Base-by-base conservation (phyloP, 2,113 vertebrate species). In the Oxyruncus cristatus region DNA sequence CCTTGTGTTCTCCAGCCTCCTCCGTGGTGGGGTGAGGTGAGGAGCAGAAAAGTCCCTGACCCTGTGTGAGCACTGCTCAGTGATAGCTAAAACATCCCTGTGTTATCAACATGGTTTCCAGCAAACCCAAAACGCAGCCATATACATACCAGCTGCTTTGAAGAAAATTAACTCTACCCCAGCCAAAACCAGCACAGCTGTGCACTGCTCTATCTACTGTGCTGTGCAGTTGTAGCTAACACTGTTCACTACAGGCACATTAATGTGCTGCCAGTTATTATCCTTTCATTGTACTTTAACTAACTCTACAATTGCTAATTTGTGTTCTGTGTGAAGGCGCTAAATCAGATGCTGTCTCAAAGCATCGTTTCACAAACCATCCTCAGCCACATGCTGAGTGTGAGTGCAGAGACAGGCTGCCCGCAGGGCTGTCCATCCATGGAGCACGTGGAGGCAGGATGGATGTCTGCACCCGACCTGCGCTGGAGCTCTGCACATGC, bases 401-500 rank as follows among this genome's bases (percentile, higher is more conserved):
- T 41, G 88, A 28, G 50, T 6, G 67, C 37, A 4, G 28, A 44
- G 56, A 22, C 66, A 17, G 23, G 47, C 52, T 30, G 67, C 77
- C 73, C 30, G 8, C 41, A 41, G 61, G 68, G 35, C 55, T 37
- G 16, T 13, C 41, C 7, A 33, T 46, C 84, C 49, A 8, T 20
- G 16, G 44, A 33, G 67, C 78, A 65, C 71, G 85, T 61, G n/a
- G 37, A 62, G 92, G 14, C 22, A 88, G 52, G 74, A 89, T 61
- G 83, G 27, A 35, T 11, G 27, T 66, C 91, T 12, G 70, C 90
- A 81, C 66, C 86, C 85, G 52, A 76, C 78, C 95, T 94, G 97
- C 84, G 78, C 74, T 55, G 92, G 52, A 76, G 97, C 94, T 96
- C 87, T 35, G 98, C 98, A 98, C 98, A 98, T 98, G 98, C 99